Evolutionary conservation across 1,140 invertebrate genomes (phyloP).

Genomic region (Coboldia fuscipes): DNA sequence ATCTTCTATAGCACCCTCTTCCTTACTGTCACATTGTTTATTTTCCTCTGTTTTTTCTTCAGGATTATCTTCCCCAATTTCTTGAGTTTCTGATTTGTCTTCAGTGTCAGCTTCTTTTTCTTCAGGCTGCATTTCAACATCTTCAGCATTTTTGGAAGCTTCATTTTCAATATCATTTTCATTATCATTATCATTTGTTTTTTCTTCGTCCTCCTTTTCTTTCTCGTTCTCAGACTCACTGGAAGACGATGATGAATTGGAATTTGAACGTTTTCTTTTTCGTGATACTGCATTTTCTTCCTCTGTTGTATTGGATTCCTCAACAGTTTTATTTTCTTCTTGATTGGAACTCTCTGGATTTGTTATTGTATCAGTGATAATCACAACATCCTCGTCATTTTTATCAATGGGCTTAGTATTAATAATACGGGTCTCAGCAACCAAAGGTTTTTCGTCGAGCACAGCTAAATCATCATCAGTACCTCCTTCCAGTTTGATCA

Average conservation of each 20-base stretch:
- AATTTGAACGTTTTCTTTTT: conserved; percentile 2
- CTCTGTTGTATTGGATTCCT: background rate
- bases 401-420: background rate
- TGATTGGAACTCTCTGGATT: background rate
- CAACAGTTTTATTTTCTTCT: background rate
- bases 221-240: conserved; percentile 4
- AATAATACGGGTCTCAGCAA: conserved; percentile 15
- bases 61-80: conserved; percentile 13
- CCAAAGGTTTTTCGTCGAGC: conserved; percentile 40
- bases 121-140: conserved; percentile 4
- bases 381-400: background rate
- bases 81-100: conserved; percentile 9
- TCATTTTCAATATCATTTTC: conserved; percentile 10
- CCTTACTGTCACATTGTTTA: conserved; percentile 4
- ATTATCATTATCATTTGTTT: conserved; percentile 10
- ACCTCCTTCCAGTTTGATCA: conserved; percentile 92
- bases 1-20: conserved; percentile 3
- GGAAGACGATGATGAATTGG: conserved; percentile 2
- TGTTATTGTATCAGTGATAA: background rate
- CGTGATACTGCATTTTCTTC: background rate
- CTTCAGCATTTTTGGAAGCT: conserved; percentile 7
- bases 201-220: conserved; percentile 6
- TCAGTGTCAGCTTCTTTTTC: conserved; percentile 6
- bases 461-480: conserved; percentile 81
- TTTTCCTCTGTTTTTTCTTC: conserved; percentile 10